Evolutionary conservation across 2,797 vertebrate species (phyloP).

Genomic region (Gorsachius magnificus): DNA sequence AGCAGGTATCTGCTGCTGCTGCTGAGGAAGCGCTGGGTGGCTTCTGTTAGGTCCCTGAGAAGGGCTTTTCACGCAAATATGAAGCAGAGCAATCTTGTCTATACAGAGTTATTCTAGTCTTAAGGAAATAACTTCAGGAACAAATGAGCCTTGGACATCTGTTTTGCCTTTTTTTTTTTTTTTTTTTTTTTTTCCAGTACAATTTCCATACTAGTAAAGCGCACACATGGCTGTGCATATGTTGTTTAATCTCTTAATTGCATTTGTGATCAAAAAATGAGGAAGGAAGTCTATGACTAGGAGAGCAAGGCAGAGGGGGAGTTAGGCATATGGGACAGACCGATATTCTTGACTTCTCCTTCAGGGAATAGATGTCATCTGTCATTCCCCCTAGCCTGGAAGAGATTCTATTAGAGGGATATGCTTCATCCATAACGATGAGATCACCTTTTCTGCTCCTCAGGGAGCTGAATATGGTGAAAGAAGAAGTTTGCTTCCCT

Average conservation of each 20-base stretch:
- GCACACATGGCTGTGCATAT: conserved; percentile 58
- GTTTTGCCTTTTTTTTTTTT: background rate
- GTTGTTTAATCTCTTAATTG: conserved; percentile 66
- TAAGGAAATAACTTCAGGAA: conserved; percentile 49
- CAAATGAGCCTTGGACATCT: conserved; percentile 51
- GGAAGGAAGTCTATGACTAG: conserved; percentile 54
- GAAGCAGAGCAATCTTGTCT: background rate
- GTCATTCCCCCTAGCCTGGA: background rate
- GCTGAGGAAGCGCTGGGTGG: background rate
- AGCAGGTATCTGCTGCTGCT: background rate
- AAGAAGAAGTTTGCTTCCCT: background rate
- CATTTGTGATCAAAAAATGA: conserved; percentile 60
- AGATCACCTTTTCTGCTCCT: conserved; percentile 38
- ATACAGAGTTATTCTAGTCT: background rate
- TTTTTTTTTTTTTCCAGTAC: background rate
- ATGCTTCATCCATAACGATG: conserved; percentile 20
- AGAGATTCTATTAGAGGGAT: conserved; percentile 18
- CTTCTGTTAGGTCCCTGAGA: background rate
- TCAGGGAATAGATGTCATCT: conserved; percentile 47
- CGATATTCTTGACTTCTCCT: background rate
- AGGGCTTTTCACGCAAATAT: background rate
- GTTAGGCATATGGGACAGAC: background rate
- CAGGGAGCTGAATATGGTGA: background rate
- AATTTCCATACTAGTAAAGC: conserved; percentile 33
- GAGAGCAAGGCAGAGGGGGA: background rate